Evolutionary conservation across 2,888 invertebrate genomes (phyloP).

Genomic region (Diploptera punctata): DNA sequence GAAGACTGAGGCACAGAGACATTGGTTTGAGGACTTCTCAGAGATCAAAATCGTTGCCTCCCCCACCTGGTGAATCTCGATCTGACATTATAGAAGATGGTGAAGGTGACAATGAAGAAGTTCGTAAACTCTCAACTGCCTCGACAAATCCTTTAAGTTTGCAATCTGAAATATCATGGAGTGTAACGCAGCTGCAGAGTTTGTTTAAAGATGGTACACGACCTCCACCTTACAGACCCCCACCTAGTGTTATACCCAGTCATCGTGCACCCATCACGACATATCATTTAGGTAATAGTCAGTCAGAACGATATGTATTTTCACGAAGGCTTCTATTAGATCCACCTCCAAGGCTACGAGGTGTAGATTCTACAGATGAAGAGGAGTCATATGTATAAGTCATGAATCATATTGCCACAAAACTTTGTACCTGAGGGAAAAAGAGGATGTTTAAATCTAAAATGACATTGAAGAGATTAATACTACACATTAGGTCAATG

Average conservation of each 20-base stretch:
- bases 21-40: slow-evolving; percentile 46
- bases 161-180: slow-evolving; percentile 50
- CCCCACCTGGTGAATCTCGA: slow-evolving; percentile 40
- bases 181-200: slow-evolving; percentile 50
- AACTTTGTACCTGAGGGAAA: slow-evolving; percentile 1
- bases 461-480: background rate
- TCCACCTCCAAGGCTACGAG: slow-evolving; percentile 20
- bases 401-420: background rate
- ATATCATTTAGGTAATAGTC: slow-evolving; percentile 50
- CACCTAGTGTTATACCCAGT: slow-evolving; percentile 46
- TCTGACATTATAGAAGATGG: slow-evolving; percentile 27
- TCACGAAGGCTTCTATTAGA: slow-evolving; percentile 32
- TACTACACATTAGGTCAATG: no score
- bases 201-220: slow-evolving; percentile 45
- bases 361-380: slow-evolving; percentile 45
- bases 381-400: slow-evolving; percentile 52
- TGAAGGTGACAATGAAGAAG: background rate
- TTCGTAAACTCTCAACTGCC: background rate
- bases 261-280: slow-evolving; percentile 51
- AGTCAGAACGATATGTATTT: slow-evolving; percentile 47
- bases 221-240: slow-evolving; percentile 49
- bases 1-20: slow-evolving; percentile 48
- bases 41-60: slow-evolving; percentile 47
- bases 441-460: background rate
- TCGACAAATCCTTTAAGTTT: background rate